Evolutionary conservation across 2,113 vertebrate genomes (phyloP), one percentile per base, ranked within the genome.

Genomic region (Brachyhypopomus occidentalis): DNA sequence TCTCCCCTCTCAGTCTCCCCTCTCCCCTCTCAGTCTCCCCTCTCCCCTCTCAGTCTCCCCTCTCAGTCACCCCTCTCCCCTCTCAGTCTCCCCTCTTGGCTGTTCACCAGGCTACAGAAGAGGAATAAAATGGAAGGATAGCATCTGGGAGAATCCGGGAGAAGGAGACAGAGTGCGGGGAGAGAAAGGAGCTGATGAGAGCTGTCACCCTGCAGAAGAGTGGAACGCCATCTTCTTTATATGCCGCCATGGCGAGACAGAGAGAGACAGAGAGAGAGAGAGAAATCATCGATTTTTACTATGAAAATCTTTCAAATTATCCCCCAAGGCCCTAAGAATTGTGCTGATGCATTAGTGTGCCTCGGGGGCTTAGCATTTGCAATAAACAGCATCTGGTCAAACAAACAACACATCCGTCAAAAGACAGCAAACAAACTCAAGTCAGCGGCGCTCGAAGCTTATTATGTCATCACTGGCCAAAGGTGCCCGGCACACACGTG

Each of bases 71-170:
- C 30, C 30, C 30, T n/a, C n/a, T 30, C 30, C 2, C 3, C 2
- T 30, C 30, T 30, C 30, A 30, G 30, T 30, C 30, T 30, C 30
- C 30, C 30, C 30, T 30, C 3, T 30, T 3, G 30, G 30, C 3
- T 64, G 36, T 64, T 77, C 30, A 7, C 63, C 23, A 76, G 56
- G n/a, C 55, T 34, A 72, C 66, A 16, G 52, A 22, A 20, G 73
- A 71, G 78, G 38, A 81, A 84, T 80, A 66, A 72, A 77, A 77
- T 45, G 77, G 59, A 84, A 67, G 19, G 25, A 77, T 77, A n/a
- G n/a, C n/a, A n/a, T n/a, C n/a, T n/a, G n/a, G n/a, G 60, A 27
- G 56, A 27, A 66, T 81, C 48, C 23, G 56, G 60, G 45, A 63
- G 63, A 20, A 63, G 58, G 25, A 59, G 73, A 63, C 9, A 34